Percentiles rank a stretch among this genome's conserved stretches.
Conservation (phyloP, 2,888 invertebrate species). For the Deroplatys truncata region DNA sequence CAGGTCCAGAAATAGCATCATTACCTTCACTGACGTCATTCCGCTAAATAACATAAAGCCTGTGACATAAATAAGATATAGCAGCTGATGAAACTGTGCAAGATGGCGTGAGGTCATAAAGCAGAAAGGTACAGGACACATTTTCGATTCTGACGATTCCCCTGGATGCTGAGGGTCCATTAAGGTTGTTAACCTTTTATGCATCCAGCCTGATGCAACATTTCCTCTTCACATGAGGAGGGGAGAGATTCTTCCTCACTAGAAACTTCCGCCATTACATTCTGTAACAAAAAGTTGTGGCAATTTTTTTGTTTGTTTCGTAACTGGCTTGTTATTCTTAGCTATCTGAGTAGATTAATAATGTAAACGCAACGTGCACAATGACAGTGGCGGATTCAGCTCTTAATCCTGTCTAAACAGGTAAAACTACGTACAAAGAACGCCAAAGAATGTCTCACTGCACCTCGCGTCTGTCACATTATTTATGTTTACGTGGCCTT, state of each 20-base stretch:
- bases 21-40: not conserved
- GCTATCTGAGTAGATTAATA: not conserved
- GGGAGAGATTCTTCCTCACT: not conserved
- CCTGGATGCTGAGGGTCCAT: not conserved
- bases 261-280: not conserved
- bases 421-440: too few species aligned
- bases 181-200: not conserved
- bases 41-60: not conserved
- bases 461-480: too few species aligned
- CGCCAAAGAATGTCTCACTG: too few species aligned
- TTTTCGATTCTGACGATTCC: not conserved
- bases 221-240: not conserved
- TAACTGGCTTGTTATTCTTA: not conserved
- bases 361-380: not conserved
- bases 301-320: not conserved
- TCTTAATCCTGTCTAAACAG: too few species aligned
- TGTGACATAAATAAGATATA: not conserved
- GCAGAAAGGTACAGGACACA: not conserved
- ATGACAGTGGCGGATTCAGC: not conserved
- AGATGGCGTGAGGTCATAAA: not conserved
- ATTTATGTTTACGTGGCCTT: too few species aligned
- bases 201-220: not conserved
- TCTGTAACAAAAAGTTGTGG: not conserved
- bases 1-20: not conserved
- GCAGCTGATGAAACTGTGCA: not conserved